A percentile compares a stretch with the other conserved stretches of the same genome.
phyloP scores from a whole-genome alignment of 2,113 vertebrate species.

The Erythrocercus mccallii region DNA sequence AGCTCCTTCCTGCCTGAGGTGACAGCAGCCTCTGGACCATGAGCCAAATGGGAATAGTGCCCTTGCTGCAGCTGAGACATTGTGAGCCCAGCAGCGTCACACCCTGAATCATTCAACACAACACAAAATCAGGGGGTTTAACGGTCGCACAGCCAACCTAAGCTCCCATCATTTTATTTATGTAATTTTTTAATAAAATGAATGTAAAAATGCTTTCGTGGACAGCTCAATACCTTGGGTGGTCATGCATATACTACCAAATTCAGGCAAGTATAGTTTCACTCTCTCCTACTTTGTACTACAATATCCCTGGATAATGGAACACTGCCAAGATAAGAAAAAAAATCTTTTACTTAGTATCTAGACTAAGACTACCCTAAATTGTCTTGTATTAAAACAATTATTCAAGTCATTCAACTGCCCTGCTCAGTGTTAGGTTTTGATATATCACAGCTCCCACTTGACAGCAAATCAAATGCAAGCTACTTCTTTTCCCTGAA shows the following conservation, averaged over 20 bases:
- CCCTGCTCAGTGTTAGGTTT: background rate
- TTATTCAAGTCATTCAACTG: background rate
- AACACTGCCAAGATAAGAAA: background rate
- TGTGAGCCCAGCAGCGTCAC: background rate
- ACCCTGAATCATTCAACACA: background rate
- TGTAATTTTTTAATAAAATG: background rate
- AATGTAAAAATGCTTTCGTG: background rate
- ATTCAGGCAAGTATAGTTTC: background rate
- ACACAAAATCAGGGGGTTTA: background rate
- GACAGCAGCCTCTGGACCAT: background rate
- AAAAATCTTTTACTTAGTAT: background rate
- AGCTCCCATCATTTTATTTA: background rate
- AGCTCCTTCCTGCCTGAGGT: background rate
- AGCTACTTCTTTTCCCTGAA: background rate
- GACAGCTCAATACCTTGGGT: background rate
- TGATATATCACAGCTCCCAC: background rate
- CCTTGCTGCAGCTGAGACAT: background rate
- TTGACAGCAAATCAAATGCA: background rate
- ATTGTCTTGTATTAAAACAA: background rate
- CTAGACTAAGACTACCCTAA: background rate
- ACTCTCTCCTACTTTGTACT: background rate
- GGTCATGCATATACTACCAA: background rate
- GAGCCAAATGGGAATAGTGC: background rate
- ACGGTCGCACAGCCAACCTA: background rate
- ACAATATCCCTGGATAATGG: background rate